Conservation (phyloP, 2,888 invertebrate species). For the Oscheius onirici region DNA sequence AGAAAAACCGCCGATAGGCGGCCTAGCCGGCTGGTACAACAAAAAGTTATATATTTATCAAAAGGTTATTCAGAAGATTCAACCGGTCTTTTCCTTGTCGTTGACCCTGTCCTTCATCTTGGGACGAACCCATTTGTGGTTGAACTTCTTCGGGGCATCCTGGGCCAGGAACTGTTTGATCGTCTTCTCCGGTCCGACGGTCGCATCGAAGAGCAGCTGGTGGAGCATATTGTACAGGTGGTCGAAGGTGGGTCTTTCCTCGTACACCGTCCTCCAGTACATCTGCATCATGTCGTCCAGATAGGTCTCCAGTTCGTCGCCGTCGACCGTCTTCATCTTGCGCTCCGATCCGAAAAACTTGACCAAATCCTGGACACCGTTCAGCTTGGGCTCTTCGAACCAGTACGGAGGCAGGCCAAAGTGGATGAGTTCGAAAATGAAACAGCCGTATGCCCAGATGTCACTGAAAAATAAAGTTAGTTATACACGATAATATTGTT, state of each 20-base stretch:
- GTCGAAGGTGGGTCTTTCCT: constrained; percentile 21
- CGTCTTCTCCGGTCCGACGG: constrained; percentile 3
- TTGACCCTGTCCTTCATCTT: constrained; percentile 8
- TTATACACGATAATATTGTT: too few relatives aligned
- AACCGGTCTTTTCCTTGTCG: neutral
- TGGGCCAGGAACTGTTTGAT: neutral
- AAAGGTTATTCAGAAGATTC: too few relatives aligned
- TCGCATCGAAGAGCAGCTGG: constrained; percentile 23
- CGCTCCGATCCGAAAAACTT: neutral
- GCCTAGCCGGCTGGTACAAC: too few relatives aligned
- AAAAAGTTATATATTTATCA: too few relatives aligned
- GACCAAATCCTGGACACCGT: neutral
- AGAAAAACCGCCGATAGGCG: too few relatives aligned
- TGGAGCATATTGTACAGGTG: constrained; percentile 9
- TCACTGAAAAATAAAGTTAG: too few relatives aligned
- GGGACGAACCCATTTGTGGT: constrained; percentile 1
- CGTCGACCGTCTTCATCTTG: neutral
- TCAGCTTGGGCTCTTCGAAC: neutral
- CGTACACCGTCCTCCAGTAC: neutral
- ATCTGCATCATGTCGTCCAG: constrained; percentile 14
- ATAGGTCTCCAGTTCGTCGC: constrained; percentile 13
- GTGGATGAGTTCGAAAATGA: constrained; percentile 25
- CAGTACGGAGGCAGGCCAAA: constrained; percentile 10
- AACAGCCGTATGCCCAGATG: constrained; percentile 28
- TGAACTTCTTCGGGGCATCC: neutral